Evolutionary conservation across 2,888 invertebrate genomes (phyloP), one percentile per base, ranked within the genome.

Genomic region (Amphiduros pacificus): DNA sequence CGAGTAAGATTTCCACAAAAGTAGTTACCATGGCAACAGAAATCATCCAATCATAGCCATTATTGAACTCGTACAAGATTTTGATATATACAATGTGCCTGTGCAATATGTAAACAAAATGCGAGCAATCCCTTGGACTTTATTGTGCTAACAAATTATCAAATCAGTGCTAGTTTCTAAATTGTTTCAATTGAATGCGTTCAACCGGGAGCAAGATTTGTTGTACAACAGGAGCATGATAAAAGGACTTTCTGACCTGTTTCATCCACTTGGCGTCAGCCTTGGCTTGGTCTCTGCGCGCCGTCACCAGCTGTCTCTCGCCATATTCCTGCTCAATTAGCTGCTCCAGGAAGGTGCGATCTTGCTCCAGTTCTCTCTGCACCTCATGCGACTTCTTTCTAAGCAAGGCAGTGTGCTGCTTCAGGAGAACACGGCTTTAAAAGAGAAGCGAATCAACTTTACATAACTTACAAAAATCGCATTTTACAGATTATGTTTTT

Each of bases 231-330:
- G 36, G 9, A 36, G 17, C 36, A 36, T n/a, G n/a, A n/a, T n/a
- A 36, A 17, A 9, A 11, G 36, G 27, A 22, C 40, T 24, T 20
- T 22, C 59, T 29, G 27, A 79, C 79, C 74, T 79, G 73, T 64
- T 77, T 78, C 82, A 82, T 82, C 80, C 80, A 81, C 2, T 73
- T 68, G 17, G 81, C 81, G 68, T 82, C 82, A 26, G 79, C 79
- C 60, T 72, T 66, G 2, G 77, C 77, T 55, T 77, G 74, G 62
- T 81, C 79, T 62, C 68, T 67, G 11, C 79, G 66, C 1, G 77
- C 76, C 27, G 79, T 75, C 61, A 75, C 69, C 1, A 77, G 62
- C n/a, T 66, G 66, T 14, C 71, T 60, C 48, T 77, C 69, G 56
- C 78, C 75, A 24, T 70, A 60, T 54, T 81, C 80, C 55, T 76